phyloP scores from a whole-genome alignment of 1,140 invertebrate species.

The Berghia stephanieae region DNA sequence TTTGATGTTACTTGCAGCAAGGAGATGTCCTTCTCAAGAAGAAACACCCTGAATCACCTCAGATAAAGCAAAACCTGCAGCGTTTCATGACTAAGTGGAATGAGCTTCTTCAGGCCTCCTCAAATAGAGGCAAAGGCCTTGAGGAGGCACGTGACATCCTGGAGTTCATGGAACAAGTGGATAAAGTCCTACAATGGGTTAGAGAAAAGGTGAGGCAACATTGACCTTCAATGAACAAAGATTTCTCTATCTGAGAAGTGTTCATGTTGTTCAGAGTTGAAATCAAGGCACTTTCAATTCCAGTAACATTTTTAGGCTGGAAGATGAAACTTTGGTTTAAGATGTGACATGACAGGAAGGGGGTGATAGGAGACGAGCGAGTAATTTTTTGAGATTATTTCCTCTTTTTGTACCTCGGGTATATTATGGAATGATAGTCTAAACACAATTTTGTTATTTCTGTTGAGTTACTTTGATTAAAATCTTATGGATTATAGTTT shows the following conservation, averaged over 20 bases:
- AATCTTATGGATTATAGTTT: too few species aligned
- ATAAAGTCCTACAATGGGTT: conserved; percentile 96
- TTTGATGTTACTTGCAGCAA: conserved; percentile 34
- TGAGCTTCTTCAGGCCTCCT: conserved; percentile 81
- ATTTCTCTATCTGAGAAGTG: too few species aligned
- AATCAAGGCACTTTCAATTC: too few species aligned
- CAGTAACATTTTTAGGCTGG: too few species aligned
- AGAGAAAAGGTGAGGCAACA: conserved; percentile 79
- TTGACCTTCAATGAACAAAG: too few species aligned
- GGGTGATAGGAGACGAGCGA: too few species aligned
- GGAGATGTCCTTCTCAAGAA: conserved; percentile 69
- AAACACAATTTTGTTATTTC: too few species aligned
- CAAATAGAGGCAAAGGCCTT: conserved; percentile 83
- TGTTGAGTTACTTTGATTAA: too few species aligned
- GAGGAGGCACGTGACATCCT: conserved; percentile 97
- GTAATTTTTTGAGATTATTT: not conserved
- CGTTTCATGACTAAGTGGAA: conserved; percentile 81
- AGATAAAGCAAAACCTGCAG: conserved; percentile 80
- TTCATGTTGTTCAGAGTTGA: too few species aligned
- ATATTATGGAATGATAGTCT: too few species aligned
- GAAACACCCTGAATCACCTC: conserved; percentile 73
- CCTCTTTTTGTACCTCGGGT: conserved; percentile 1
- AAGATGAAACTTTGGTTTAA: too few species aligned
- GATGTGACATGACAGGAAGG: too few species aligned
- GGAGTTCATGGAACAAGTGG: conserved; percentile 95